A percentile compares a stretch with the other conserved stretches of the same genome.
Evolutionary conservation across 2,113 vertebrate species (phyloP).

Genomic region (Junco hyemalis): DNA sequence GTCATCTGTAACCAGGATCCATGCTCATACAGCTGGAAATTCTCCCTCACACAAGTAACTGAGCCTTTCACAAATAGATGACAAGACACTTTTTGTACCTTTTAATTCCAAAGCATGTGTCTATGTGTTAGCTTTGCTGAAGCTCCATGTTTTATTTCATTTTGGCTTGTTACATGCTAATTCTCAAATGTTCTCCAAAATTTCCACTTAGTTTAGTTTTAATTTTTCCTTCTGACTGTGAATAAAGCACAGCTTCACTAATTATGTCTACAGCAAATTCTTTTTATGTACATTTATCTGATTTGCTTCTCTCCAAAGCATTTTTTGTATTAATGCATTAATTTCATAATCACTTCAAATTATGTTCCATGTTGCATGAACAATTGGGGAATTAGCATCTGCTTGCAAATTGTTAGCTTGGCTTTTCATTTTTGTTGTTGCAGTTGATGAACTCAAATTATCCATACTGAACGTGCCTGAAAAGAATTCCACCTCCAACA

Average conservation of each 20-base stretch:
- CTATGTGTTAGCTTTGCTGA: not conserved
- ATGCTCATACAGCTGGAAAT: not conserved
- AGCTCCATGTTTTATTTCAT: not conserved
- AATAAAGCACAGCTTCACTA: conserved; percentile 19
- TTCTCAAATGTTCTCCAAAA: not conserved
- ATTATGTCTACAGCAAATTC: conserved; percentile 38
- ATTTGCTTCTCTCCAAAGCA: conserved; percentile 48
- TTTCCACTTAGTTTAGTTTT: not conserved
- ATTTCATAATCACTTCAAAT: conserved; percentile 61
- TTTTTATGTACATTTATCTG: conserved; percentile 51
- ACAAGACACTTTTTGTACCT: not conserved
- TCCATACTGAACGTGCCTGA: not conserved
- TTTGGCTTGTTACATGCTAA: not conserved
- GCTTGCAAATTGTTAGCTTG: conserved; percentile 37
- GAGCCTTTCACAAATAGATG: not conserved
- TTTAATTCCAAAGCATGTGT: not conserved
- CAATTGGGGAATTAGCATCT: conserved; percentile 61
- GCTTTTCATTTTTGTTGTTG: conserved; percentile 44
- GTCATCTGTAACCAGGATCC: not conserved
- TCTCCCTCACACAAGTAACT: not conserved
- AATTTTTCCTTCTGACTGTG: conserved; percentile 11
- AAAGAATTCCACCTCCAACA: conserved; percentile 7
- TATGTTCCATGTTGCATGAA: conserved; percentile 48
- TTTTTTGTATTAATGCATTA: conserved; percentile 52
- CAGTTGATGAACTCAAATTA: conserved; percentile 40